phyloP scores from a whole-genome alignment of 1,140 invertebrate species.

The Ladona fulva region DNA sequence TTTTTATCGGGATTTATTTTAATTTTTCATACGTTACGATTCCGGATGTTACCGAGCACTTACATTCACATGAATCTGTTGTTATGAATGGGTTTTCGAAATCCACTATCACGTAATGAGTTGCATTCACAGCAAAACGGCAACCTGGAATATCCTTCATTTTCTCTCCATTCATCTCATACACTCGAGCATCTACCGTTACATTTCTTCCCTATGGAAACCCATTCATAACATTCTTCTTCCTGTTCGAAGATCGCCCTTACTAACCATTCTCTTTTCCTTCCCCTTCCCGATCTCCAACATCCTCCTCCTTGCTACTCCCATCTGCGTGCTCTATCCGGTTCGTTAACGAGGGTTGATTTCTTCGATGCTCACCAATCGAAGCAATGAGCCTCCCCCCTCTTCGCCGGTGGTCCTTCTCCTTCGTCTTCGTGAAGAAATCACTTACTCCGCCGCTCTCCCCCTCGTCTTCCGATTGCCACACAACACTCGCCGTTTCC shows the following conservation, averaged over 20 bases:
- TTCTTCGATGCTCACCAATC: neutral
- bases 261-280: neutral
- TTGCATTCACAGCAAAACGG: too few species aligned
- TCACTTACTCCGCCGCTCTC: neutral
- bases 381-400: neutral
- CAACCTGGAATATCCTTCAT: too few species aligned
- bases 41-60: too few species aligned
- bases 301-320: neutral
- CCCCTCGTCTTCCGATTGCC: neutral
- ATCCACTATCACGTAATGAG: too few species aligned
- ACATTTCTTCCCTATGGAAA: too few species aligned
- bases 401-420: neutral
- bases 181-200: too few species aligned
- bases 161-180: too few species aligned
- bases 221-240: neutral
- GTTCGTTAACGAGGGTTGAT: slow-evolving; percentile 4
- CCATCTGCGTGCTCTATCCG: neutral
- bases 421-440: neutral
- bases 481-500: neutral
- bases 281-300: neutral
- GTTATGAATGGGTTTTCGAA: too few species aligned
- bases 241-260: neutral
- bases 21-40: too few species aligned
- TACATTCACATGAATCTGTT: too few species aligned
- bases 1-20: too few species aligned